Evolutionary conservation across 2,888 invertebrate genomes (phyloP), one percentile per base, ranked within the genome.

Genomic region (Lasioglossum malachurum): DNA sequence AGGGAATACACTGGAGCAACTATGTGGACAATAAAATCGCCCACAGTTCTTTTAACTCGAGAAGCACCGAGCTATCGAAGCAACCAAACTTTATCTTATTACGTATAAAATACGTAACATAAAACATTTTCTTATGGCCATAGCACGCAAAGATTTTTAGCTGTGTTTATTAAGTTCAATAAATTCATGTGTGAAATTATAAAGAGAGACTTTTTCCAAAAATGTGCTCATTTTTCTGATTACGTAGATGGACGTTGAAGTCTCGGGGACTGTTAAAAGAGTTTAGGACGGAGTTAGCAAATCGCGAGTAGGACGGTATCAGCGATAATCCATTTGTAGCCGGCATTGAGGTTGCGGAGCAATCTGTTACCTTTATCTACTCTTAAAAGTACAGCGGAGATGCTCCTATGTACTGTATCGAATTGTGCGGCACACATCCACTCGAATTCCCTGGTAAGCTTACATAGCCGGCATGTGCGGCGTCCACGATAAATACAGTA

Each of bases 401-500:
- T 27, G 57, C 75, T 27, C 41, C 31, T 41, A 41, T 57, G n/a
- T 27, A 41, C 57, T n/a, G 8, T 46, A 35, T 60, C 44, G 49
- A 41, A 67, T 53, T 46, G 67, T 60, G 69, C 78, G 74, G 49
- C 35, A 41, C 67, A 60, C 67, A 75, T 38, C 71, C 46, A 72
- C 80, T 31, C 73, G 49, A 60, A 49, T 60, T 77, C 77, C 71
- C 77, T n/a, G 71, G 67, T 44, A 81, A 74, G 64, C 60, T 60
- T 73, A 75, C 74, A 80, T 80, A 67, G 31, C 23, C 64, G 19
- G 41, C 78, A 87, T 81, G 82, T 84, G 85, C 83, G 79, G 88
- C 60, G 78, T 88, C 73, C 81, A 57, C 87, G 85, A 88, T 90
- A 89, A 91, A 88, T 89, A 75, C 79, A 73, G 86, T 86, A 89